Percentiles rank a stretch among this genome's conserved stretches.
These are phyloP conservation scores for Heliopora coerulea DNA, from an alignment of 92 coral and sea anemone genomes.

Conservation along the genomic window DNA sequence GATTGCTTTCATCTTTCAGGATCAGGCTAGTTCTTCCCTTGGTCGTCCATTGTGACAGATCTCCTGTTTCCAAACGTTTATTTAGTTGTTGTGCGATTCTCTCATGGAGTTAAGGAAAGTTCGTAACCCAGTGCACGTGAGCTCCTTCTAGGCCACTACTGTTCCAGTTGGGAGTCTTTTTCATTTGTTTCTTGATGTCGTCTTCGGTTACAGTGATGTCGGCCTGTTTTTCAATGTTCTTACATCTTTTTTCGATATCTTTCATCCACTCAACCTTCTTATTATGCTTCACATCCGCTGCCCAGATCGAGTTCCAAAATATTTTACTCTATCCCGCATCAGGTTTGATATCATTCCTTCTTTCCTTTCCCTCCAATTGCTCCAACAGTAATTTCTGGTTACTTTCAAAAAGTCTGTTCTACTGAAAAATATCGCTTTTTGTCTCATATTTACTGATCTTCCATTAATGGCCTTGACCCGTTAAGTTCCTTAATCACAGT, in stretches of 20 bases:
- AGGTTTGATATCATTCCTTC: slow-evolving; percentile 22
- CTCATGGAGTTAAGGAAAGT: slow-evolving; percentile 16
- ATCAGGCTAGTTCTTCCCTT: slow-evolving; percentile 44
- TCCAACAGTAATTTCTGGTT: slow-evolving; percentile 17
- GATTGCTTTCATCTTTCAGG: slow-evolving; percentile 42
- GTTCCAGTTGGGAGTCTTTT: slow-evolving; percentile 45
- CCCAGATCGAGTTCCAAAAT: slow-evolving; percentile 23
- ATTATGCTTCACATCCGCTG: background rate
- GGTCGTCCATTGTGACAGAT: slow-evolving; percentile 41
- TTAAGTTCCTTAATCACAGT: slow-evolving; percentile 26
- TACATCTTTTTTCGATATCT: background rate
- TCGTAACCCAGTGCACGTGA: slow-evolving; percentile 48
- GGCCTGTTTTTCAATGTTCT: slow-evolving; percentile 5
- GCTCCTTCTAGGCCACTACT: slow-evolving; percentile 9
- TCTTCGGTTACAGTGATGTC: slow-evolving; percentile 26
- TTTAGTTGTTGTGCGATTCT: slow-evolving; percentile 40
- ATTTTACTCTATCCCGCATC: slow-evolving; percentile 10
- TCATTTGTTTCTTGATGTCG: slow-evolving; percentile 42
- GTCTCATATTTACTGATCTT: slow-evolving; percentile 27
- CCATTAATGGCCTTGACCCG: slow-evolving; percentile 1
- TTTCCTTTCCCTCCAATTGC: slow-evolving; percentile 18
- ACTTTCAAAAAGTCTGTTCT: background rate
- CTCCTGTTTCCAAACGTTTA: slow-evolving; percentile 5
- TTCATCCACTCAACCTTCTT: slow-evolving; percentile 9
- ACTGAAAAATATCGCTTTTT: background rate